Conservation (phyloP, 2,113 vertebrate genomes). For the Fregetta grallaria region DNA sequence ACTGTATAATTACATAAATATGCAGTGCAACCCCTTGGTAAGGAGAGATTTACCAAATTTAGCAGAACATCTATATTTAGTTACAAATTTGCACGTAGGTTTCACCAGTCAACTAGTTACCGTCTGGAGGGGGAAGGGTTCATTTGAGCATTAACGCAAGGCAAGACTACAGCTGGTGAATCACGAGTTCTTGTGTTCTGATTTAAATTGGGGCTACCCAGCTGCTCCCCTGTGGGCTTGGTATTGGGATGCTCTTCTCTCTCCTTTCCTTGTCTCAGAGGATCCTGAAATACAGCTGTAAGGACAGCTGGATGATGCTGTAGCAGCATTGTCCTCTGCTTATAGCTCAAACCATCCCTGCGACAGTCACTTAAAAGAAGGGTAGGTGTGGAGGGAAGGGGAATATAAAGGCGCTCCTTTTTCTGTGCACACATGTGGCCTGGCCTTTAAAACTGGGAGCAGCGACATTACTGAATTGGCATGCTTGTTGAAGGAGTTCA, state of each 20-base stretch:
- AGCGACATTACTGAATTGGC: accelerated
- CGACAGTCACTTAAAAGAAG: accelerated
- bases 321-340: not conserved
- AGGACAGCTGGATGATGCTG: not conserved
- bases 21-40: not conserved
- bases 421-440: not conserved
- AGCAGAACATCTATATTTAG: conserved; percentile 40
- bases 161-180: not conserved
- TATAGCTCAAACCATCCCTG: not conserved
- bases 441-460: not conserved
- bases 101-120: not conserved
- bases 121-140: not conserved
- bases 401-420: not conserved
- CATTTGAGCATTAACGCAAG: not conserved
- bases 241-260: not conserved
- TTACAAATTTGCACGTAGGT: not conserved
- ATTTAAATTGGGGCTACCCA: not conserved
- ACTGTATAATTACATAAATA: conserved; percentile 22
- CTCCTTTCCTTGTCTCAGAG: not conserved
- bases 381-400: not conserved
- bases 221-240: not conserved
- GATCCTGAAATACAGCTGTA: not conserved
- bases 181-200: not conserved
- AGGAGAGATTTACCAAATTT: not conserved
- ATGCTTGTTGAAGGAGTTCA: not conserved